Base-by-base conservation (phyloP, 1,140 invertebrate genomes). In the Hirudo medicinalis region DNA sequence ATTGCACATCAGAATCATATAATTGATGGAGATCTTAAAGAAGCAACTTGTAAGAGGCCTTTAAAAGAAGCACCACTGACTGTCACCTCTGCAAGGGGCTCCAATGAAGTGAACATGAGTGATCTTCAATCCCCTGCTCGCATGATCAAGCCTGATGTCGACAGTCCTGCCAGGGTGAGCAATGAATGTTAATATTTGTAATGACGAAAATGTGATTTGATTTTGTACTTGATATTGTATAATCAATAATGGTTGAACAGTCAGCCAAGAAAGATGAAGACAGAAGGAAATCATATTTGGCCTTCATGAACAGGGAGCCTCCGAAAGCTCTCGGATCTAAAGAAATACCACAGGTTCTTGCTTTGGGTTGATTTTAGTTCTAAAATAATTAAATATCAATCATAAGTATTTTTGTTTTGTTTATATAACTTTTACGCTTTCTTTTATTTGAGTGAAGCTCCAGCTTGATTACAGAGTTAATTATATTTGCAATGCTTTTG, bases 301-400 rank as follows among this genome's bases (percentile, higher is more conserved):
- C 82, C n/a, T 92, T 89, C 78, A 83, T 89, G 54, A 86, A 89
- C 74, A 85, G 90, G 78, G 86, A 86, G 72, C 89, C 88, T 36
- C 90, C 91, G 13, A 85, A 87, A 76, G 85, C 91, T 83, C 87
- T 88, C 19, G 91, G 91, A 13, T 84, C 86, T 3, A 93, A 93
- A 81, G 87, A 89, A 80, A 87, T 92, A 67, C 91, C 91, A 0
- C 84, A 89, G 81, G 88, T 90, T 87, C 73, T 69, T 67, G 40
- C n/a, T n/a, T 22, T 68, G 49, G 5, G 2, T 9, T 54, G 15
- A 3, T 19, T 20, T 72, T 20, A 19, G 49, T 27, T 53, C 29
- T 36, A 36, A 36, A 36, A 6, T 36, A 36, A 36, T 36, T 40
- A 57, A 54, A 40, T 54, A 32, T 73, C 57, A 2, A 29, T 70